Conservation (phyloP, 1,140 invertebrate genomes). For the Megathymus violae region DNA sequence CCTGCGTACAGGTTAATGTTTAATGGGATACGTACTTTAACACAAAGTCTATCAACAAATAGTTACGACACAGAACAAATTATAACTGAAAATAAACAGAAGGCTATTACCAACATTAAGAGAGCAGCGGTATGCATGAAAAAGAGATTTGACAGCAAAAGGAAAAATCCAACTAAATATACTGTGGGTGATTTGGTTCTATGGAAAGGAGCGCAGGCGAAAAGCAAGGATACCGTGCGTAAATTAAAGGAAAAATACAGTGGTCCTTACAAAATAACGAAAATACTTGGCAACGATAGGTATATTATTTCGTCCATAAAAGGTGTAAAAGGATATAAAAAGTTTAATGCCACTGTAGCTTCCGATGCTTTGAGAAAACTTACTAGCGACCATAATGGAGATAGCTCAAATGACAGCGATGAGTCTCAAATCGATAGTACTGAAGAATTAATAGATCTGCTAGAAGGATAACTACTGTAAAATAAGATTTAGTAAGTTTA, state of each 20-base stretch:
- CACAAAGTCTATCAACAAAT: conserved; percentile 10
- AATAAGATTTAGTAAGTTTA: background rate
- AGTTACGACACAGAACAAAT: conserved; percentile 3
- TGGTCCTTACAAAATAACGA: conserved; percentile 15
- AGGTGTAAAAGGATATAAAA: conserved; percentile 21
- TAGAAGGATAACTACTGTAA: background rate
- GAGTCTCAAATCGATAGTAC: conserved; percentile 3
- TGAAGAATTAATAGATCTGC: conserved; percentile 12
- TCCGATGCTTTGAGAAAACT: conserved; percentile 9
- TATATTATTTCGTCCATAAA: conserved; percentile 20
- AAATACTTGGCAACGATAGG: conserved; percentile 15
- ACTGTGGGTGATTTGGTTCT: conserved; percentile 9
- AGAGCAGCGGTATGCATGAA: conserved; percentile 6
- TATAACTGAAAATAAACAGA: background rate
- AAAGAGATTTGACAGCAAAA: conserved; percentile 15
- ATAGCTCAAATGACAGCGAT: background rate
- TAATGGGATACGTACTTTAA: conserved; percentile 1
- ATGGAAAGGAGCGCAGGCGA: conserved; percentile 9
- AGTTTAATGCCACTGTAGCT: conserved; percentile 8
- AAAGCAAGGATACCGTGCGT: conserved; percentile 6
- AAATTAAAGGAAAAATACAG: conserved; percentile 15
- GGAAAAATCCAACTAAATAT: conserved; percentile 1
- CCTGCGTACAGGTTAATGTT: conserved; percentile 13
- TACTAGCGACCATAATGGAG: background rate
- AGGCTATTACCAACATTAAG: conserved; percentile 4